These are phyloP conservation scores for Diplazon laetatorius DNA, from an alignment of 2,888 invertebrate genomes.

Conservation along the genomic window DNA sequence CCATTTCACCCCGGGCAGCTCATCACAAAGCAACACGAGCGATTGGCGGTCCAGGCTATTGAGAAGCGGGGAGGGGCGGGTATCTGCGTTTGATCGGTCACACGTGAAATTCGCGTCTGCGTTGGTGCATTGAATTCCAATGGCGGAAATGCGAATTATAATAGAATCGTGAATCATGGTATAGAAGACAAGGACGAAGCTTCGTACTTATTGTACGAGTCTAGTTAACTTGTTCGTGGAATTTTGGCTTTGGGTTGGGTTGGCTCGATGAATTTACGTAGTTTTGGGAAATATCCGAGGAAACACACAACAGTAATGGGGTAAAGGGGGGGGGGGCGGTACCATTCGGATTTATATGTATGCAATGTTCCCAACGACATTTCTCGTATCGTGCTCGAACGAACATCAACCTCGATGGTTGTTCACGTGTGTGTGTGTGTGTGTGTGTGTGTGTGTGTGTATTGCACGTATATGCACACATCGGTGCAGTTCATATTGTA, in stretches of 20 bases:
- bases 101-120: conserved; percentile 6
- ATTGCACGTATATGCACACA: too few relatives aligned
- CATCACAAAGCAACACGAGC: background rate
- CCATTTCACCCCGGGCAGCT: background rate
- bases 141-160: conserved; percentile 29
- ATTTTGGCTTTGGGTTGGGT: conserved; percentile 3
- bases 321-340: too few relatives aligned
- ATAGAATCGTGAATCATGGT: conserved; percentile 20
- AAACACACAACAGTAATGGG: conserved; percentile 35
- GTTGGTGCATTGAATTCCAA: background rate
- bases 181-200: conserved; percentile 42
- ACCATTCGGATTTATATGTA: too few relatives aligned
- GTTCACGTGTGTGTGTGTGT: background rate
- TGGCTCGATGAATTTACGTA: conserved; percentile 27
- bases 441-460: background rate
- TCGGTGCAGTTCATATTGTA: conserved; percentile 27
- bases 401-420: background rate
- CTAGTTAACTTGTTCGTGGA: background rate
- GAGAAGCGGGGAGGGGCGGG: too few relatives aligned
- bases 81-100: conserved; percentile 56
- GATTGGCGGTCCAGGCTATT: background rate
- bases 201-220: background rate
- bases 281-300: conserved; percentile 30
- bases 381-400: conserved; percentile 36
- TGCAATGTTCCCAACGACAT: conserved; percentile 28